Base-by-base conservation (phyloP, 2,888 invertebrate genomes). In the Cerceris rybyensis region DNA sequence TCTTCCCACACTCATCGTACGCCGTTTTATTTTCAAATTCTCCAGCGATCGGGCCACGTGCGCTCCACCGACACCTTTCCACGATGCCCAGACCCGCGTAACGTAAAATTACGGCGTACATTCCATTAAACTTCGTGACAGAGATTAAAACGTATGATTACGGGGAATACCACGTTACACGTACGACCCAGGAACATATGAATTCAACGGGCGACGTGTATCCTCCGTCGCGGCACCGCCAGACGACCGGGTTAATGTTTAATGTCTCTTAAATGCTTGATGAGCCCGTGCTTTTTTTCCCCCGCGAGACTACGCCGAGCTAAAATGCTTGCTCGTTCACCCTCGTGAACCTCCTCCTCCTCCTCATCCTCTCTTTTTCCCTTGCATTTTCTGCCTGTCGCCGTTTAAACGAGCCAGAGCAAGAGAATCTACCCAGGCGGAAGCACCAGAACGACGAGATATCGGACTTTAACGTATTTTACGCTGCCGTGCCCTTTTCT, bases 131-230 rank as follows among this genome's bases (percentile, higher is more conserved):
- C 65, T 46, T 49, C 52, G 54, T 58, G 69, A 65, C 63, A 60
- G 61, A 68, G 75, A 83, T 82, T 78, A 81, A 82, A 83, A 78
- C 57, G 67, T 74, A 78, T 63, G 77, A 61, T 74, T 49, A 68
- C 54, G 11, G 17, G 52, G 28, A 28, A 28, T 28, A 28, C 28
- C 28, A 28, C 28, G 28, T 28, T 28, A 28, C 28, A 28, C 28
- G 28, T 28, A 28, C 28, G 28, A 1, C 28, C 28, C 28, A 28
- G 28, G 28, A 28, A 28, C 28, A 28, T 28, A 28, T 28, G 28
- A 28, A 28, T 28, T 28, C 28, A 28, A 28, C 28, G 28, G 28
- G 7, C 6, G n/a, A 54, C 16, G 46, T 17, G 60, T n/a, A 17
- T 9, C 8, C 14, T 43, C 13, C 16, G 46, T n/a, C 14, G 46